Evolutionary conservation across 2,888 invertebrate species (phyloP).

Genomic region (Ennomos erosarius): DNA sequence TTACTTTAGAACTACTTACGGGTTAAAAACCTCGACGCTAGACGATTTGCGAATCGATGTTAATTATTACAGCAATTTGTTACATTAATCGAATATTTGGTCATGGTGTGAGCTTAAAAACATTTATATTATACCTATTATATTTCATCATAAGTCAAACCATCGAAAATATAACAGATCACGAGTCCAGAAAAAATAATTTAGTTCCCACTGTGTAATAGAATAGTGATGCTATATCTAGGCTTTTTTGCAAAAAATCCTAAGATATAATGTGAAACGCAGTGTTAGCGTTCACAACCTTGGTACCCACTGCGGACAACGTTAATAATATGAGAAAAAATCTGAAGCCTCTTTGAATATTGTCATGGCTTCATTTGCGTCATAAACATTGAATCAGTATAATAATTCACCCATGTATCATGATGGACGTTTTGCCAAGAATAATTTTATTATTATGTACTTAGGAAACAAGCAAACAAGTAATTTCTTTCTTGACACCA

Average conservation of each 20-base stretch:
- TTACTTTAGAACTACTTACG: too few species aligned
- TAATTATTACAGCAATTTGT: conserved; percentile 8
- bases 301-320: conserved; percentile 37
- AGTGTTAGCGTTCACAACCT: conserved; percentile 40
- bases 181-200: conserved; percentile 24
- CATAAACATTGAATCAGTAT: conserved; percentile 22
- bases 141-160: neutral
- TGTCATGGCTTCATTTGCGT: conserved; percentile 33
- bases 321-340: conserved; percentile 26
- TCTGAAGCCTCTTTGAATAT: conserved; percentile 29
- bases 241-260: conserved; percentile 7
- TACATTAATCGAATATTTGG: conserved; percentile 24
- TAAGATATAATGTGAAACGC: conserved; percentile 31
- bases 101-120: conserved; percentile 7
- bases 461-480: neutral
- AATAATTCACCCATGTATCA: conserved; percentile 12
- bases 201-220: conserved; percentile 25
- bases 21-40: too few species aligned
- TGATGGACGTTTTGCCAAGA: conserved; percentile 33
- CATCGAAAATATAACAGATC: conserved; percentile 22
- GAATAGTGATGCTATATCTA: too few species aligned
- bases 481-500: conserved; percentile 31
- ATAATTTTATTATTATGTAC: conserved; percentile 20
- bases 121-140: too few species aligned
- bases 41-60: too few species aligned